Conservation (phyloP, 2,888 invertebrate species). For the Hoplodrina ambigua region DNA sequence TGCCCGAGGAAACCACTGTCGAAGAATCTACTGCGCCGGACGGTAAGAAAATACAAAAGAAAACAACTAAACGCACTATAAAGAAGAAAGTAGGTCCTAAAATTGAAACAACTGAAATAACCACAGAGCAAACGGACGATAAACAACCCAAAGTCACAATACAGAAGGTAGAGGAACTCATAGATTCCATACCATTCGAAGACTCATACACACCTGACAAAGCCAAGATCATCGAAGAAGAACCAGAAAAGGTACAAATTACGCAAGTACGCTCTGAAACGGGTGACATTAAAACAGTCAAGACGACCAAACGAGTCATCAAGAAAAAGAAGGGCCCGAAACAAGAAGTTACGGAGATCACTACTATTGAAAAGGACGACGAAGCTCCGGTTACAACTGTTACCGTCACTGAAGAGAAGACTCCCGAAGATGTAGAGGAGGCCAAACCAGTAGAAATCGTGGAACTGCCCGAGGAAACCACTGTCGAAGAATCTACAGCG, state of each 20-base stretch:
- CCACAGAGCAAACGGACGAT: slow-evolving; percentile 48
- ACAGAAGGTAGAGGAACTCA: slow-evolving; percentile 38
- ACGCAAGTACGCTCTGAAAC: slow-evolving; percentile 61
- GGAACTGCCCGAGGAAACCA: slow-evolving; percentile 63
- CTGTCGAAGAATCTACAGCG: slow-evolving; percentile 30
- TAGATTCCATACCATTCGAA: slow-evolving; percentile 24
- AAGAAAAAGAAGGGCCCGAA: slow-evolving; percentile 47
- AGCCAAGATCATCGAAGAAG: slow-evolving; percentile 1
- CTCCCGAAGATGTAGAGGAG: slow-evolving; percentile 56
- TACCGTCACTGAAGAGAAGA: slow-evolving; percentile 75
- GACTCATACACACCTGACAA: neutral
- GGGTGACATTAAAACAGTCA: slow-evolving; percentile 70
- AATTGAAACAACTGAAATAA: slow-evolving; percentile 65
- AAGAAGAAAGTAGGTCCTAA: slow-evolving; percentile 70
- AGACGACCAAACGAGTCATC: slow-evolving; percentile 50
- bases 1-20: slow-evolving; percentile 59
- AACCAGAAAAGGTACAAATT: slow-evolving; percentile 67
- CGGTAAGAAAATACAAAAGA: slow-evolving; percentile 54
- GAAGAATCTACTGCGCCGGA: slow-evolving; percentile 41
- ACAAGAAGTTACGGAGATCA: slow-evolving; percentile 57
- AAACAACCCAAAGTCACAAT: slow-evolving; percentile 20
- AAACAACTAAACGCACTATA: slow-evolving; percentile 62
- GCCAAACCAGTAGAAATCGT: slow-evolving; percentile 49
- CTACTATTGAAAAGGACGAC: slow-evolving; percentile 54
- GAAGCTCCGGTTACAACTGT: slow-evolving; percentile 58